Conservation (phyloP, 2,888 invertebrate species). For the Netelia melanura region DNA sequence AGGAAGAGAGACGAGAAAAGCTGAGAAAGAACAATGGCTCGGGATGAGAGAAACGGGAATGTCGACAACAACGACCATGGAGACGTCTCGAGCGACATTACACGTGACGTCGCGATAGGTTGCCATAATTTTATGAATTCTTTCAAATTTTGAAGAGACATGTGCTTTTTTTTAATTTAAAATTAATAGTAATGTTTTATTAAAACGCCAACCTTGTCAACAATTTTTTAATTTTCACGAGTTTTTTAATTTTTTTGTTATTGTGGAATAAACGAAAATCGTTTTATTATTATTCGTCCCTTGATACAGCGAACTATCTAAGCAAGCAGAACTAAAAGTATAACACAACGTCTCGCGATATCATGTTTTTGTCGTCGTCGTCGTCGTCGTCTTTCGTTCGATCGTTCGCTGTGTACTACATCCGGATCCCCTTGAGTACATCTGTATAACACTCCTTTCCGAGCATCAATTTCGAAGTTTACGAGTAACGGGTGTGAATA, state of each 20-base stretch:
- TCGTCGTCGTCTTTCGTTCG: conserved; percentile 23
- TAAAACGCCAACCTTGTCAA: no score
- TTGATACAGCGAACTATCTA: neutral
- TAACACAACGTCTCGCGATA: neutral
- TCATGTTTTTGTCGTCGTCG: neutral
- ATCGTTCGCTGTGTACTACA: conserved; percentile 48
- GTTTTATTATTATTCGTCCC: neutral
- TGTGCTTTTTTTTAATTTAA: no score
- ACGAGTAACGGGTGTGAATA: conserved; percentile 76
- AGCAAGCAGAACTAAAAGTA: conserved; percentile 21
- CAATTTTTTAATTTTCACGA: no score
- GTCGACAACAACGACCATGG: conserved; percentile 38
- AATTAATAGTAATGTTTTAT: no score
- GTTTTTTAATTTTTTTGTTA: no score
- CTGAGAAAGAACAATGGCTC: conserved; percentile 56
- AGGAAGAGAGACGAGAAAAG: conserved; percentile 39
- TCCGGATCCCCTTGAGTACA: conserved; percentile 49
- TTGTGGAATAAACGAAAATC: no score
- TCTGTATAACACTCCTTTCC: conserved; percentile 53
- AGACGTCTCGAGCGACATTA: conserved; percentile 12
- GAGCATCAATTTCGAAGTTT: conserved; percentile 73
- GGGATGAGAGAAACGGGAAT: conserved; percentile 29
- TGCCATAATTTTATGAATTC: neutral
- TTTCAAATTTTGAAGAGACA: no score
- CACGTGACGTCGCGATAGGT: neutral